A percentile compares a stretch with the other conserved stretches of the same genome.
phyloP scores from a whole-genome alignment of 2,888 invertebrate genomes.

The Gymnoscelis rufifasciata region DNA sequence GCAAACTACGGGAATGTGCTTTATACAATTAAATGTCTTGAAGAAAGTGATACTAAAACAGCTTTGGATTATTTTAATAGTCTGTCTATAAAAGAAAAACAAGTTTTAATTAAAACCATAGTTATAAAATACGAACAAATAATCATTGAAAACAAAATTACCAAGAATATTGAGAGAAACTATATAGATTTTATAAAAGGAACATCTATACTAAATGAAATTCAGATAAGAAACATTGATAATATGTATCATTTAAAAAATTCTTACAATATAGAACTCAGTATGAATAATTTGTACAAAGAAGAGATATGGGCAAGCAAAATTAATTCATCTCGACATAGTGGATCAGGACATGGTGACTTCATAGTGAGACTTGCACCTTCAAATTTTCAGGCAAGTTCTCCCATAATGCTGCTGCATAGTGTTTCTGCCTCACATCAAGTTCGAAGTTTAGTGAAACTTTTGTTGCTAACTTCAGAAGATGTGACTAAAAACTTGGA shows the following conservation, averaged over 20 bases:
- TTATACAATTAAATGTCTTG: conserved; percentile 62
- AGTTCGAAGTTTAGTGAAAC: conserved; percentile 57
- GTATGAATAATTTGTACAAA: conserved; percentile 52
- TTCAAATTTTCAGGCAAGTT: conserved; percentile 40
- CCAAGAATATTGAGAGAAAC: conserved; percentile 53
- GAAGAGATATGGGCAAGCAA: conserved; percentile 42
- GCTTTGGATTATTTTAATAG: conserved; percentile 59
- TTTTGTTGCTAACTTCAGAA: conserved; percentile 40
- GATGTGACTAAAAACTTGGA: conserved; percentile 21
- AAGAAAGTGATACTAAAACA: conserved; percentile 55
- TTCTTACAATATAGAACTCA: conserved; percentile 49
- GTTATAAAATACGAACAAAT: conserved; percentile 65
- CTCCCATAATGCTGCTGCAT: conserved; percentile 47
- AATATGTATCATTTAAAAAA: conserved; percentile 66
- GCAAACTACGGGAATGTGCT: conserved; percentile 54
- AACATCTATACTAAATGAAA: conserved; percentile 45
- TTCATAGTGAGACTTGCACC: conserved; percentile 48
- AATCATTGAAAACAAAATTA: conserved; percentile 38
- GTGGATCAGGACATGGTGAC: conserved; percentile 41
- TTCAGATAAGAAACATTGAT: conserved; percentile 52
- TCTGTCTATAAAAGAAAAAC: conserved; percentile 48
- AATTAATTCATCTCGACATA: conserved; percentile 25
- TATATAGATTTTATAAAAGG: conserved; percentile 72
- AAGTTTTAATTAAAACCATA: conserved; percentile 50
- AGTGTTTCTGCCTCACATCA: conserved; percentile 51